These are phyloP conservation scores for Anodontia alba DNA, from an alignment of 2,888 invertebrate species.

Conservation along the genomic window DNA sequence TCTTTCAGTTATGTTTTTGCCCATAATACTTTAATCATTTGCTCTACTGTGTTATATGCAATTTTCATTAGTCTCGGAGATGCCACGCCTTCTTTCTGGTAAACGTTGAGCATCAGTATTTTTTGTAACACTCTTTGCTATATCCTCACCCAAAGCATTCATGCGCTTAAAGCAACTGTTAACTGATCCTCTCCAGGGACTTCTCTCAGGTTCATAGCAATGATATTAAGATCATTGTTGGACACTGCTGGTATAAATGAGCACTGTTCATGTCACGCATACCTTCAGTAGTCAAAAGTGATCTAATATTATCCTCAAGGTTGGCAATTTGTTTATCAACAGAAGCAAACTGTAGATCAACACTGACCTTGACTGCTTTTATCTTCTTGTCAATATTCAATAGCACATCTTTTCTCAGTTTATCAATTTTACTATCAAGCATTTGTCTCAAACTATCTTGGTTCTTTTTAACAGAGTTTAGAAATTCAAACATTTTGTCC, in stretches of 20 bases:
- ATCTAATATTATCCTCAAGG: not conserved
- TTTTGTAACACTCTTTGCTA: not conserved
- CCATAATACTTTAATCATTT: not conserved
- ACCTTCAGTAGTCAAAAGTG: not conserved
- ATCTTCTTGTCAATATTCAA: not conserved
- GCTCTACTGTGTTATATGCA: not conserved
- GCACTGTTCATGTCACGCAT: not conserved
- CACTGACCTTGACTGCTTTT: not conserved
- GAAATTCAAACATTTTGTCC: slow-evolving; percentile 6
- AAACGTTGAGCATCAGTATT: not conserved
- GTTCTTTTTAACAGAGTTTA: not conserved
- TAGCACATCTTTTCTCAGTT: not conserved
- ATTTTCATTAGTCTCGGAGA: not conserved
- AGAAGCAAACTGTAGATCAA: not conserved
- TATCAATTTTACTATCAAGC: too few relatives aligned
- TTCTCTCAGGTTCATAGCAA: not conserved
- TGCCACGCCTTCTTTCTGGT: not conserved
- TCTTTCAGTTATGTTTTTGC: not conserved
- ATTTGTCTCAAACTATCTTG: not conserved
- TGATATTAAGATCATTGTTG: not conserved
- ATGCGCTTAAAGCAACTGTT: not conserved
- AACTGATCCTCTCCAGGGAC: not conserved
- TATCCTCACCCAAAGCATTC: not conserved
- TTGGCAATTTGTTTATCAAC: not conserved
- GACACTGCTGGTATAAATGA: not conserved